Conservation (phyloP, 2,888 invertebrate species). For the Trissolcus japonicus region DNA sequence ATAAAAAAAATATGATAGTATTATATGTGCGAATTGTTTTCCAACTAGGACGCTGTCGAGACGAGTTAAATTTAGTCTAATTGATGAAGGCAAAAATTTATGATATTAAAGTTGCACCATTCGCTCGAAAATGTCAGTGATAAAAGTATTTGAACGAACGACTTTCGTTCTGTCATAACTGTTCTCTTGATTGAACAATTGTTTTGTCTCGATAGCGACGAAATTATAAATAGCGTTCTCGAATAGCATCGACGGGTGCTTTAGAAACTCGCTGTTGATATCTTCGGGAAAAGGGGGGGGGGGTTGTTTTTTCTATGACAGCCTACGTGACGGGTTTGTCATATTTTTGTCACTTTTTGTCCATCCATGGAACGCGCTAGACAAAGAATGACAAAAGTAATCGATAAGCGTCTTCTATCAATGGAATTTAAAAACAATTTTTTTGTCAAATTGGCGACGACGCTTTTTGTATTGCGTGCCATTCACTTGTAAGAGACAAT, state of each 20-base stretch:
- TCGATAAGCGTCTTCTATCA: slow-evolving; percentile 11
- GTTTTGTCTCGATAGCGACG: neutral
- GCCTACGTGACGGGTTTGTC: slow-evolving; percentile 6
- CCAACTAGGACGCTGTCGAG: slow-evolving; percentile 1
- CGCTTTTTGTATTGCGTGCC: slow-evolving; percentile 23
- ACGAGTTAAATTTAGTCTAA: too few relatives aligned
- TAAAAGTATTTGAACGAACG: too few relatives aligned
- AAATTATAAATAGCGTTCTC: neutral
- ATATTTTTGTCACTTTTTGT: slow-evolving; percentile 10
- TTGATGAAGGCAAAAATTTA: too few relatives aligned
- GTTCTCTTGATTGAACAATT: neutral
- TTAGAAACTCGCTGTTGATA: neutral
- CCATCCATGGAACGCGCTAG: neutral
- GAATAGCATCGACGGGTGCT: neutral
- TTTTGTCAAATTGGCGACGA: slow-evolving; percentile 6
- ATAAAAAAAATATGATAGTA: neutral
- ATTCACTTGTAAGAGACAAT: neutral
- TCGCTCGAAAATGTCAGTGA: too few relatives aligned
- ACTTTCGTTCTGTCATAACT: neutral
- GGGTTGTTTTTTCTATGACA: neutral
- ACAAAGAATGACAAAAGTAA: slow-evolving; percentile 8
- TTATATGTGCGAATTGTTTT: too few relatives aligned
- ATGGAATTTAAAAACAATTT: slow-evolving; percentile 24
- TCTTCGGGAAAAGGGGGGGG: too few relatives aligned
- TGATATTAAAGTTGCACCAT: too few relatives aligned